Evolutionary conservation across 1,140 invertebrate genomes (phyloP).

Genomic region (Mylabris phalerata): DNA sequence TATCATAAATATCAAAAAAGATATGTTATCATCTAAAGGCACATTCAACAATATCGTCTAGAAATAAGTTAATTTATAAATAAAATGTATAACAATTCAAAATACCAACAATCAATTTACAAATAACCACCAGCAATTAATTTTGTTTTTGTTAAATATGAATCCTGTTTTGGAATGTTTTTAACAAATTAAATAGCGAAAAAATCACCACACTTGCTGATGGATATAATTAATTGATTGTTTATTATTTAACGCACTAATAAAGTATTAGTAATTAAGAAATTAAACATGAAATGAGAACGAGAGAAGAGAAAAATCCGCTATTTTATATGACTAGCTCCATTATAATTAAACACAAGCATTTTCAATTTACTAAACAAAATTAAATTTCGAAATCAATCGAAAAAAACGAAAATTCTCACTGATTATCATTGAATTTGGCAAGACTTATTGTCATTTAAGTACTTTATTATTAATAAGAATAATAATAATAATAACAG

Average conservation of each 20-base stretch:
- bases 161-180: slow-evolving; percentile 11
- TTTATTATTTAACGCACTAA: slow-evolving; percentile 6
- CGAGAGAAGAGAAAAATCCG: slow-evolving; percentile 1
- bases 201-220: slow-evolving; percentile 1
- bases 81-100: slow-evolving; percentile 2
- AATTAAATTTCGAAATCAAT: too few species aligned
- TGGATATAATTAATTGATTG: slow-evolving; percentile 1
- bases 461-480: too few species aligned
- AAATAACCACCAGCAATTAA: background rate
- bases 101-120: background rate
- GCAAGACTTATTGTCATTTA: slow-evolving; percentile 13
- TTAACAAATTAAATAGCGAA: background rate
- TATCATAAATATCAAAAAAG: slow-evolving; percentile 17
- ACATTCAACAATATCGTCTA: slow-evolving; percentile 7
- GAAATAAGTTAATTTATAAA: slow-evolving; percentile 13
- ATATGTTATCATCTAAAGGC: slow-evolving; percentile 19
- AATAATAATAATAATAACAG: too few species aligned
- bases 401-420: too few species aligned
- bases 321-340: slow-evolving; percentile 9
- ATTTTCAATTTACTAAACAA: background rate
- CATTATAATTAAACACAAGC: slow-evolving; percentile 8
- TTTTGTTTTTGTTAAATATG: background rate
- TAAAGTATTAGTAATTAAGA: slow-evolving; percentile 5
- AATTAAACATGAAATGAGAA: background rate
- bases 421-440: background rate